Percentiles rank a stretch among this genome's conserved stretches.
Evolutionary conservation across 1,140 invertebrate genomes (phyloP).

Genomic region (Ceratina calcarata): DNA sequence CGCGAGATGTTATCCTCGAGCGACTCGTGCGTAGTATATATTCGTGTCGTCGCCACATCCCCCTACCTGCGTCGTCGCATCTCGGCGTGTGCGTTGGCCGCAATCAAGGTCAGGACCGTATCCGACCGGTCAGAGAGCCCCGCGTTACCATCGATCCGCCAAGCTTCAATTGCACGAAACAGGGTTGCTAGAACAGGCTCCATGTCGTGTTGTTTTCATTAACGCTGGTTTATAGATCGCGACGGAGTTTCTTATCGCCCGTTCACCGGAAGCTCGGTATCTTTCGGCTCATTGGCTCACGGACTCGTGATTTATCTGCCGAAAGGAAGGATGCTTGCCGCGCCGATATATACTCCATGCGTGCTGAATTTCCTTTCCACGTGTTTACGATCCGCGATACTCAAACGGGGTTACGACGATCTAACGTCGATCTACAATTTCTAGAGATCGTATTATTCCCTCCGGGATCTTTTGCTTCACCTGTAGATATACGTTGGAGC

Average conservation of each 20-base stretch:
- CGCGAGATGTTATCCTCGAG: slow-evolving; percentile 67
- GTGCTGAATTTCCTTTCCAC: neutral
- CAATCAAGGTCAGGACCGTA: slow-evolving; percentile 61
- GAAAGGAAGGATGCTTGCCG: slow-evolving; percentile 53
- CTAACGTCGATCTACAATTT: no score
- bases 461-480: no score
- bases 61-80: slow-evolving; percentile 64
- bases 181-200: neutral
- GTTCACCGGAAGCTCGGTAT: slow-evolving; percentile 75
- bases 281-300: slow-evolving; percentile 63
- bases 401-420: neutral
- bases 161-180: neutral
- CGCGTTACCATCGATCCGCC: slow-evolving; percentile 12
- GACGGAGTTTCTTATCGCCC: slow-evolving; percentile 67
- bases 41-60: slow-evolving; percentile 63
- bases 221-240: slow-evolving; percentile 23
- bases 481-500: no score
- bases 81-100: slow-evolving; percentile 58
- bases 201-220: slow-evolving; percentile 12
- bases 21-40: slow-evolving; percentile 61
- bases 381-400: neutral
- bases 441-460: no score
- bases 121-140: neutral
- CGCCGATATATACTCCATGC: slow-evolving; percentile 20
- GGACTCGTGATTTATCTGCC: slow-evolving; percentile 51